Evolutionary conservation across 2,888 invertebrate species (phyloP), one percentile per base, ranked within the genome.

Genomic region (Drosophila falleni): DNA sequence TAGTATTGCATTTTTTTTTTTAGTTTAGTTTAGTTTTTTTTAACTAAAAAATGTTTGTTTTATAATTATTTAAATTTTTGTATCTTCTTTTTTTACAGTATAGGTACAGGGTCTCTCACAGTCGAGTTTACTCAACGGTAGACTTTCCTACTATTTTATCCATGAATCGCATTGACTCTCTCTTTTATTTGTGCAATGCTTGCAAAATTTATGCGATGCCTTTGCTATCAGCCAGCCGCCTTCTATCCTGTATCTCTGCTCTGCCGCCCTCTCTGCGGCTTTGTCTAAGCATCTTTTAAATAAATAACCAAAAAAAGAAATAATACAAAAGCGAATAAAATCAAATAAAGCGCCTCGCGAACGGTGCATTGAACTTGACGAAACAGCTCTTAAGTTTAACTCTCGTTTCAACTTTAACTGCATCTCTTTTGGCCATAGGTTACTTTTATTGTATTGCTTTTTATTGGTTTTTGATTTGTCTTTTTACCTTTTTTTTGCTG

Each of bases 201-300:
- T 78, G 78, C 85, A 71, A 88, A 89, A 91, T 91, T 87, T 90
- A 90, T 91, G 87, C 87, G 83, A 69, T 79, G 76, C 61, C 61
- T 60, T 71, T 47, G 65, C 82, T 77, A 76, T 73, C 82, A 60
- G 60, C 33, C 65, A 59, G 55, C 64, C 42, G 15, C 13, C 35
- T 4, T 33, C 41, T 4, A 23, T 23, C 23, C 23, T 23, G 19
- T 15, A 11, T 19, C 4, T 10, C 19, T 29, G 1, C 41, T 29
- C 23, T n/a, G 16, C 23, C 2, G 26, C 8, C 31, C 53, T 26
- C 42, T 19, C 71, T 37, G 54, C 65, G 54, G 76, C 64, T 62
- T 72, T 83, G 82, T 73, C 83, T 86, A 88, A 84, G 87, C 87
- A 66, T 83, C 84, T 83, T 84, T 88, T 84, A 84, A 84, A 88